Evolutionary conservation across 2,113 vertebrate species (phyloP).

Genomic region (Vicugna pacos): DNA sequence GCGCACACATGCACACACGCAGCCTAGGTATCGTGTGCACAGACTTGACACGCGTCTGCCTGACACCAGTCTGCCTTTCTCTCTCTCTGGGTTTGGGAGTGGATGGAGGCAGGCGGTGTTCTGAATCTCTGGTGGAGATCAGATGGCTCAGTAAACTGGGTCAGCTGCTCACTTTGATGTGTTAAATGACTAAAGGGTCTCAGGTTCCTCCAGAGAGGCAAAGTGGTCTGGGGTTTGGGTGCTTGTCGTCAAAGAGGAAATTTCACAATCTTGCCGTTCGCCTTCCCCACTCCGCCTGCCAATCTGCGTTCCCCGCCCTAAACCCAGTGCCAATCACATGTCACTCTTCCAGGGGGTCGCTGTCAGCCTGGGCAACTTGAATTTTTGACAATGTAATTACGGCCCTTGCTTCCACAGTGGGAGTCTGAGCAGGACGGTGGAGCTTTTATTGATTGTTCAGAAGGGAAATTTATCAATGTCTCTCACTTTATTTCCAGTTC

Average conservation of each 20-base stretch:
- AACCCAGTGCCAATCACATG: constrained; percentile 89
- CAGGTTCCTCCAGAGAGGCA: constrained; percentile 80
- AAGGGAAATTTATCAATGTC: constrained; percentile 99
- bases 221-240: constrained; percentile 83
- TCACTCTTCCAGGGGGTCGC: constrained; percentile 87
- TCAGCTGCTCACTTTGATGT: constrained; percentile 88
- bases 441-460: constrained; percentile 95
- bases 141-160: constrained; percentile 84
- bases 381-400: constrained; percentile 98
- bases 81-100: neutral
- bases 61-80: neutral
- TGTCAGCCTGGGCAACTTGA: constrained; percentile 87
- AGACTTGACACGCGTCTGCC: too few species aligned
- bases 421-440: constrained; percentile 88
- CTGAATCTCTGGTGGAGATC: constrained; percentile 75
- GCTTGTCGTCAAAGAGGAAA: constrained; percentile 87
- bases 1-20: accelerated
- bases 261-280: constrained; percentile 86
- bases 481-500: constrained; percentile 87
- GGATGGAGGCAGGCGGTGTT: constrained; percentile 69
- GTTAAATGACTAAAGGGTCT: constrained; percentile 88
- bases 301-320: constrained; percentile 88
- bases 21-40: too few species aligned
- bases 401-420: constrained; percentile 90
- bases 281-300: constrained; percentile 88